phyloP scores from a whole-genome alignment of 2,113 vertebrate genomes.

The Lanius collurio region DNA sequence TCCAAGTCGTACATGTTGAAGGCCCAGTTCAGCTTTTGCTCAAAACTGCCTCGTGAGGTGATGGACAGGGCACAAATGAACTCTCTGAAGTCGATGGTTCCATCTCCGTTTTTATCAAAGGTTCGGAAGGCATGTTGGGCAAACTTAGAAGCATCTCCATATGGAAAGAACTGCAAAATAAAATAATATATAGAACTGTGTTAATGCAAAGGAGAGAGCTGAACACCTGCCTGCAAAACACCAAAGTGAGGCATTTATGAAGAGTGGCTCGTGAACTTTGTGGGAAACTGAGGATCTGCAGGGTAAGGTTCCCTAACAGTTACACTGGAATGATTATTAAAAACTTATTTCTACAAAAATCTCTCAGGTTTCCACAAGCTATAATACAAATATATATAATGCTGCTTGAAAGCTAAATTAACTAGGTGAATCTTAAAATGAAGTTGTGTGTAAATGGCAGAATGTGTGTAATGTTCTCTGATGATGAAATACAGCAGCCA shows the following conservation, averaged over 20 bases:
- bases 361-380: not conserved
- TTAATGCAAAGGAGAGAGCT: not conserved
- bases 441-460: not conserved
- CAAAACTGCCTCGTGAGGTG: constrained; percentile 96
- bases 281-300: not conserved
- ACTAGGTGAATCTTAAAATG: not conserved
- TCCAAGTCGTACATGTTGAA: constrained; percentile 99
- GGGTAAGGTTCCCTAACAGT: not conserved
- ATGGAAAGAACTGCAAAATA: constrained; percentile 91
- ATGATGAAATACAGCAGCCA: not conserved
- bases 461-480: not conserved
- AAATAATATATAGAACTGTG: not conserved
- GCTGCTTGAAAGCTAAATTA: not conserved
- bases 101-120: constrained; percentile 96
- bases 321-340: not conserved
- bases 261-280: not conserved
- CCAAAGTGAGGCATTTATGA: not conserved
- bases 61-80: constrained; percentile 98
- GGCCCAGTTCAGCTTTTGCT: constrained; percentile 99
- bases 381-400: not conserved
- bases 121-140: constrained; percentile 97
- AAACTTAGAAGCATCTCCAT: constrained; percentile 97
- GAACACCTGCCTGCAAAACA: not conserved
- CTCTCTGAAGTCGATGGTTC: constrained; percentile 99
- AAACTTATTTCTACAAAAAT: not conserved